Base-by-base conservation (phyloP, 2,113 vertebrate species). In the Periophthalmus modestus region DNA sequence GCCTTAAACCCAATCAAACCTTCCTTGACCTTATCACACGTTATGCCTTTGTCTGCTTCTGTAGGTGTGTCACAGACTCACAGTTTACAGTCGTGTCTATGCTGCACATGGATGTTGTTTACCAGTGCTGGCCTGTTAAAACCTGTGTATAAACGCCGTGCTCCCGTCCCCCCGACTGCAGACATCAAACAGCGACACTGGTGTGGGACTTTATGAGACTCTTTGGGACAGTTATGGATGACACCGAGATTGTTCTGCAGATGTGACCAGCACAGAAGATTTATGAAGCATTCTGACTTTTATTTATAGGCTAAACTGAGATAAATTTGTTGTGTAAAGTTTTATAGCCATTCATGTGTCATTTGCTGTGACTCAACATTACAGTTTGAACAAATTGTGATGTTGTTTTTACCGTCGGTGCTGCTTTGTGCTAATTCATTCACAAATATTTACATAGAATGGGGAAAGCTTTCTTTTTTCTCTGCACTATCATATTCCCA, bases 1-100 rank as follows among this genome's bases (percentile, higher is more conserved):
- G 11, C 2, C n/a, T 14, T 24, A 13, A 59, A 14, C 57, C 34
- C 28, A 14, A 0, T 24, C 23, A 59, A 59, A 59, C 23, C 7
- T 59, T 21, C 75, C 36, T 48, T 71, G 47, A 72, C 76, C 88
- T 87, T 91, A 91, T 92, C 89, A 90, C 91, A 91, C 63, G 82
- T 86, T 71, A 77, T 81, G 39, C 61, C 80, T 39, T 34, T 57
- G 84, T 87, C 73, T 87, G 72, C 88, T 88, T 87, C 89, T 83
- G 69, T 68, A 83, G 83, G 74, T 82, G 76, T 78, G 81, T 76
- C 85, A 62, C n/a, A n/a, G n/a, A n/a, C 28, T 28, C 28, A 34
- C 43, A 66, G 79, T 88, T 83, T 81, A 84, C 62, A 73, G 18
- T 72, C 43, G 65, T 74, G 71, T 65, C 70, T 13, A 11, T 71